Evolutionary conservation across 1,140 invertebrate genomes (phyloP).

Genomic region (Drosophila orena): DNA sequence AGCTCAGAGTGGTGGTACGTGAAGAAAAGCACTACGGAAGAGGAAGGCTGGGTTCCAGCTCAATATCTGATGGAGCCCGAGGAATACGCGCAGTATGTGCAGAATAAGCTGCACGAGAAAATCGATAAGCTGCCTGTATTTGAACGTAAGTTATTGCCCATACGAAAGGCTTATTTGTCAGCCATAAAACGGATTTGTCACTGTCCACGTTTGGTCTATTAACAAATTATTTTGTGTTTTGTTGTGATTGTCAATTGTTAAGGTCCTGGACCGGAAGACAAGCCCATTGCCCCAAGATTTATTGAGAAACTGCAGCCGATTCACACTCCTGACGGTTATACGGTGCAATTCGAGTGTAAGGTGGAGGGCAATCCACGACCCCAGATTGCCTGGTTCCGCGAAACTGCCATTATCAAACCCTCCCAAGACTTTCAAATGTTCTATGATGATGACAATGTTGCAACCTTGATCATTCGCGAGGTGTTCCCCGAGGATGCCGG

Average conservation of each 20-base stretch:
- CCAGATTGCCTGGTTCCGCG: constrained; percentile 97
- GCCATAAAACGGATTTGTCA: constrained; percentile 11
- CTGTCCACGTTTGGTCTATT: constrained; percentile 55
- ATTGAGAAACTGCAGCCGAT: constrained; percentile 93
- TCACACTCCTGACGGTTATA: constrained; percentile 93
- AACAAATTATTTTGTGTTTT: constrained; percentile 51
- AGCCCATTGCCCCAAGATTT: constrained; percentile 92
- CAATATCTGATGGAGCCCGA: constrained; percentile 93
- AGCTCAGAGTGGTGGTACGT: constrained; percentile 97
- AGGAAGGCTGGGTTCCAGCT: constrained; percentile 96
- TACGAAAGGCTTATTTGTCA: constrained; percentile 1
- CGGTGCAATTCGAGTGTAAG: constrained; percentile 95
- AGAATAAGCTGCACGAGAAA: constrained; percentile 95
- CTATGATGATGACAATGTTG: constrained; percentile 96
- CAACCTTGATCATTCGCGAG: constrained; percentile 96
- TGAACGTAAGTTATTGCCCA: constrained; percentile 90
- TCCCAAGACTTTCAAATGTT: constrained; percentile 96
- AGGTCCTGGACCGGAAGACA: constrained; percentile 92
- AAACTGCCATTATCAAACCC: constrained; percentile 95
- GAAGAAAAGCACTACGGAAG: constrained; percentile 94
- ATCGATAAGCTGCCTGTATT: constrained; percentile 96
- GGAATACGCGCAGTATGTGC: constrained; percentile 92
- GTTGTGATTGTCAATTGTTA: constrained; percentile 64
- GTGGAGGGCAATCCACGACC: constrained; percentile 95
- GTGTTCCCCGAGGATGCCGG: constrained; percentile 99